Percentiles rank a stretch among this genome's conserved stretches.
Conservation (phyloP, 1,140 invertebrate genomes). For the Ceratoteleas bidentatus region DNA sequence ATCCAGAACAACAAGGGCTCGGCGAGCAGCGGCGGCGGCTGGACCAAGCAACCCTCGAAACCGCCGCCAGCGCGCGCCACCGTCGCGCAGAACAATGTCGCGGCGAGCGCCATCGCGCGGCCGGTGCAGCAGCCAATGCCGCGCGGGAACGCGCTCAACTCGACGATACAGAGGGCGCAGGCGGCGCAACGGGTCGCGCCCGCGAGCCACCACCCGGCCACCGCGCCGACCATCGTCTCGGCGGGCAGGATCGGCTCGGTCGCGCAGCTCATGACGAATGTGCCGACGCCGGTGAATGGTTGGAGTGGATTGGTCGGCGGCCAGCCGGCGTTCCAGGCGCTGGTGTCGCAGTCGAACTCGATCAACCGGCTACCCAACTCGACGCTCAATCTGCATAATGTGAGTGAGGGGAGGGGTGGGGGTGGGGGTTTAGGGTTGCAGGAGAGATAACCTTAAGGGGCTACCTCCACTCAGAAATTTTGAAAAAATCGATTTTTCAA, state of each 20-base stretch:
- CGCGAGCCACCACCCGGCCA: constrained; percentile 68
- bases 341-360: constrained; percentile 74
- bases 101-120: constrained; percentile 70
- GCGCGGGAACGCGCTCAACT: constrained; percentile 60
- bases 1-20: constrained; percentile 84
- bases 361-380: constrained; percentile 75
- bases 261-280: constrained; percentile 73
- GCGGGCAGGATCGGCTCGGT: constrained; percentile 70
- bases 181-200: constrained; percentile 61
- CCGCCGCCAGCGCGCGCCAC: constrained; percentile 74
- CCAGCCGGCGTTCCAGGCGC: constrained; percentile 78
- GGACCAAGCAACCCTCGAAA: constrained; percentile 83
- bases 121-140: constrained; percentile 71
- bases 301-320: constrained; percentile 81
- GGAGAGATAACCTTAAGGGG: too few species aligned
- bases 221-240: constrained; percentile 70
- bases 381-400: constrained; percentile 76
- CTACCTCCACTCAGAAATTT: too few species aligned
- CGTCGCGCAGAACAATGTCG: constrained; percentile 69
- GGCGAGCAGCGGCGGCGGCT: constrained; percentile 82
- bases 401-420: constrained; percentile 68
- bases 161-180: constrained; percentile 72
- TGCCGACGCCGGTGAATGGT: constrained; percentile 77
- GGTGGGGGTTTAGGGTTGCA: too few species aligned
- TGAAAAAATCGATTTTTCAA: too few species aligned